These are phyloP conservation scores for Aphidoletes aphidimyza DNA, from an alignment of 2,888 invertebrate genomes.

Conservation along the genomic window DNA sequence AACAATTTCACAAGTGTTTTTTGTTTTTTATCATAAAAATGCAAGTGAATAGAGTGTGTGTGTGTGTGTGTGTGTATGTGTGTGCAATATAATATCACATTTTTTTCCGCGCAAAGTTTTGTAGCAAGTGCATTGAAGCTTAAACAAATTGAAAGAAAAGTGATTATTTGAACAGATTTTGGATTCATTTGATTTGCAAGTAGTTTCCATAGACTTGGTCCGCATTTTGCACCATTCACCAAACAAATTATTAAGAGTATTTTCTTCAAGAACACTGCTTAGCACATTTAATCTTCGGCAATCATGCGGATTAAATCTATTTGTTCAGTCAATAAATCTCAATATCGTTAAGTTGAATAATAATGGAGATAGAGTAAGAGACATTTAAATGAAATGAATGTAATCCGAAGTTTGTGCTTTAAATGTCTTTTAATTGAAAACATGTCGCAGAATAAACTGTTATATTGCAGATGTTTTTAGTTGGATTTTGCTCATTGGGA, in stretches of 20 bases:
- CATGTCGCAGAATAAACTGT: no score
- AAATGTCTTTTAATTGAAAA: no score
- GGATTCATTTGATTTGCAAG: conserved; percentile 7
- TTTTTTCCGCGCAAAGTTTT: no score
- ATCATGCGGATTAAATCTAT: background rate
- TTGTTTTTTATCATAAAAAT: no score
- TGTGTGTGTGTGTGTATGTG: no score
- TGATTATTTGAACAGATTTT: background rate
- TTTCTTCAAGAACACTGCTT: background rate
- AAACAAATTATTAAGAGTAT: background rate
- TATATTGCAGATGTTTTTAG: no score
- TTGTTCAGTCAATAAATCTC: background rate
- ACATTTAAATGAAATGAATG: background rate
- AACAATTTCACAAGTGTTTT: no score
- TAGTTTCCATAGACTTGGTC: background rate
- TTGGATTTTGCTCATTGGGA: no score
- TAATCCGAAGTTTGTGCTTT: no score
- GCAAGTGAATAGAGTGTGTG: no score
- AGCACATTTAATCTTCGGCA: background rate
- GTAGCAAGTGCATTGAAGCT: background rate
- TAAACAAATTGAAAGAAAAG: background rate
- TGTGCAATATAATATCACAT: no score
- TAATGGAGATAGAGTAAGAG: background rate
- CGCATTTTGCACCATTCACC: background rate
- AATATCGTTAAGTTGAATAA: background rate